Evolutionary conservation across 1,140 invertebrate genomes (phyloP), one percentile per base, ranked within the genome.

Genomic region (Drosophila fuyamai): DNA sequence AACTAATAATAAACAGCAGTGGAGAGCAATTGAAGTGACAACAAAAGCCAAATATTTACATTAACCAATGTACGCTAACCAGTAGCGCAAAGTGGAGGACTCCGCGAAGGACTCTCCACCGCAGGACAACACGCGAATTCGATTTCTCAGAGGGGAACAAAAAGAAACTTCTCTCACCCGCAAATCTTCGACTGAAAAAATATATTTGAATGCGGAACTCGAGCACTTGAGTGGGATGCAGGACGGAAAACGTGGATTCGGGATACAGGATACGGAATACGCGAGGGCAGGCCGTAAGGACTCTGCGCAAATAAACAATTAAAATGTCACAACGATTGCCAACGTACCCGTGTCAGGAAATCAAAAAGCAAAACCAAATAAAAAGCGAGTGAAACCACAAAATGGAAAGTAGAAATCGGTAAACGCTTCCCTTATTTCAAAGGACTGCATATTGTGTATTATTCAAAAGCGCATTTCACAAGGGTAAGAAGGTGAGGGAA

Each of bases 271-370:
- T 61, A 32, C 61, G 50, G 40, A 48, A 41, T 35, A 40, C 61
- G 63, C 70, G 65, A 71, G 67, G 67, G 43, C 67, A 70, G 79
- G 65, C 67, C 71, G 76, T 66, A 68, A 84, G 83, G 55, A 76
- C 68, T 72, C 71, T 76, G 71, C 14, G 88, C 84, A 91, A 91
- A 91, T 91, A 91, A 91, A 91, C 89, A 91, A 91, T 91, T 91
- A 91, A 91, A 91, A 90, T 91, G 89, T 91, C 89, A 91, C 89
- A 91, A 85, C 79, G 89, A 91, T 90, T 91, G 81, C 75, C 78
- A 51, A 61, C 78, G 73, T 78, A 84, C 80, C 83, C 85, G 86
- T 90, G 85, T 90, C 85, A 89, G 77, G 81, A 76, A 88, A 84
- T 90, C 84, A 89, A 90, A 79, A 90, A 77, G 71, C 78, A 63